These are phyloP conservation scores for Saccostrea glomerata DNA, from an alignment of 1,140 invertebrate genomes.

Conservation along the genomic window DNA sequence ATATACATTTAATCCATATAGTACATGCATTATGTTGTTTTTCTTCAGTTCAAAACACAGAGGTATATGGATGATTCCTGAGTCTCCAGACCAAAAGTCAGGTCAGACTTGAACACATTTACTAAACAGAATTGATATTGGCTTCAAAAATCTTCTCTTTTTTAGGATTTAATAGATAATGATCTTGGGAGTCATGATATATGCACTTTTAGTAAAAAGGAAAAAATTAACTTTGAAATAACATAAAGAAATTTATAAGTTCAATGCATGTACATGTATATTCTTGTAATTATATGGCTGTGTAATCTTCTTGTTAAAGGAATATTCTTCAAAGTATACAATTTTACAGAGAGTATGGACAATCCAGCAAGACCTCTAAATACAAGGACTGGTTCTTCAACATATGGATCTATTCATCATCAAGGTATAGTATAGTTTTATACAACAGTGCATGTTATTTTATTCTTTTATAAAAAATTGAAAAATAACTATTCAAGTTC, in stretches of 20 bases:
- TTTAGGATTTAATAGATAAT: too few relatives aligned
- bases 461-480: too few relatives aligned
- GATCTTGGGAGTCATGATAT: too few relatives aligned
- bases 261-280: neutral
- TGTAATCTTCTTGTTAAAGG: neutral
- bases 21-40: neutral
- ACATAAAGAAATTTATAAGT: too few relatives aligned
- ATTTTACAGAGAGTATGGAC: neutral
- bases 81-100: constrained; percentile 11
- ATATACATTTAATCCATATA: too few relatives aligned
- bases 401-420: neutral
- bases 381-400: neutral
- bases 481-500: too few relatives aligned
- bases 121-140: neutral
- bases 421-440: neutral
- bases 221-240: too few relatives aligned
- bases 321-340: too few relatives aligned
- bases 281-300: neutral
- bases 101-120: neutral
- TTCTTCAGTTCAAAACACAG: constrained; percentile 8
- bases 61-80: constrained; percentile 41
- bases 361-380: neutral
- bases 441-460: too few relatives aligned
- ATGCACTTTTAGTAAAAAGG: too few relatives aligned
- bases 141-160: too few relatives aligned